A percentile compares a stretch with the other conserved stretches of the same genome.
Evolutionary conservation across 2,888 invertebrate genomes (phyloP).

Genomic region (Meiosimyza decipiens): DNA sequence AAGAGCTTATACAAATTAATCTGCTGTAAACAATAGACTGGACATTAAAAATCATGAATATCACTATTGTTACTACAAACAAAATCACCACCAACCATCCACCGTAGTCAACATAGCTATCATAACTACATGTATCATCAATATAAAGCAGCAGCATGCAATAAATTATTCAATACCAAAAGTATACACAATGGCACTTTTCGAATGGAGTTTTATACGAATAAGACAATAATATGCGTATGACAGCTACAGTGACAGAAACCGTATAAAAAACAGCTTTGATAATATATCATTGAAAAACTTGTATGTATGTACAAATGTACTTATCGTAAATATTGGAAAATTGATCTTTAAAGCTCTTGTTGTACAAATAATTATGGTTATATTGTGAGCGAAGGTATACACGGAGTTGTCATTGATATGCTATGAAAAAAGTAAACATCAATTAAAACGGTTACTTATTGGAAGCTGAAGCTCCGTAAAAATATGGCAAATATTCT

Average conservation of each 20-base stretch:
- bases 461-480: constrained; percentile 11
- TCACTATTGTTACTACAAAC: background rate
- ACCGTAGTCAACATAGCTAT: background rate
- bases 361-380: constrained; percentile 17
- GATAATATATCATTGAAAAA: no score
- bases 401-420: constrained; percentile 5
- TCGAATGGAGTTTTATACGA: constrained; percentile 1
- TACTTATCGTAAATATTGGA: constrained; percentile 6
- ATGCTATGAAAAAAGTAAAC: constrained; percentile 2
- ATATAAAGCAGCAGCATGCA: constrained; percentile 14
- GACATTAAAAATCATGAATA: background rate
- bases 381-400: background rate
- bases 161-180: constrained; percentile 28
- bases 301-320: background rate
- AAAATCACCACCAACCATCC: background rate
- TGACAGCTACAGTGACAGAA: constrained; percentile 16
- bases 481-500: background rate
- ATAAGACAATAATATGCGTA: constrained; percentile 18
- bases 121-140: background rate
- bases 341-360: constrained; percentile 17
- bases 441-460: constrained; percentile 16
- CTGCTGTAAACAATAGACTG: background rate
- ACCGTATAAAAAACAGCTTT: no score
- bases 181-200: constrained; percentile 10
- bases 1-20: background rate